phyloP scores from a whole-genome alignment of 2,113 vertebrate species.

The Monopterus albus region DNA sequence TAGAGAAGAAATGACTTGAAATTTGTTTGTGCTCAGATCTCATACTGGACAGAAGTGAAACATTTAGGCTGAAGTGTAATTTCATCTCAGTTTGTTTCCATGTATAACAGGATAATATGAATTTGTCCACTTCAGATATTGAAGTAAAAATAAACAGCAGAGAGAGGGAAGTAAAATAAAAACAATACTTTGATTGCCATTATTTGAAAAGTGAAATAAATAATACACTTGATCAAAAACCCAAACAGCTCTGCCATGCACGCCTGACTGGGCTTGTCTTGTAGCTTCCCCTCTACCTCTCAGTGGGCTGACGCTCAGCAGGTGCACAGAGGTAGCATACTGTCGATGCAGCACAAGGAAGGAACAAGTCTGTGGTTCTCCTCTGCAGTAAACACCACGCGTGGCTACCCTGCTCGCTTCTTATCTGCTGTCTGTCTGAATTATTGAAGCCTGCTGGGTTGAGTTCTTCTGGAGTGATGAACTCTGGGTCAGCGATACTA shows the following conservation, averaged over 20 bases:
- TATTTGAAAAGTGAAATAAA: too few species aligned
- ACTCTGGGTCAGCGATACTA: constrained; percentile 29
- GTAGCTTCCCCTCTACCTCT: neutral
- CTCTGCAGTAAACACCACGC: constrained; percentile 50
- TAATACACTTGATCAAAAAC: neutral
- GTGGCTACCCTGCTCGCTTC: constrained; percentile 48
- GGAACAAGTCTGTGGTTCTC: neutral
- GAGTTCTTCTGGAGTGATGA: constrained; percentile 64
- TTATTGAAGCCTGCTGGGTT: constrained; percentile 76
- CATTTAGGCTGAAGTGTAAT: neutral
- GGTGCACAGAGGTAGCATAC: constrained; percentile 13
- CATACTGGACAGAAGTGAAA: neutral
- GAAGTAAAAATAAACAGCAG: too few species aligned
- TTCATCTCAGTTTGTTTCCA: neutral
- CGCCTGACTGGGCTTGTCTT: neutral
- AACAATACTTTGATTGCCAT: too few species aligned
- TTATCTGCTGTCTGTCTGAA: constrained; percentile 66
- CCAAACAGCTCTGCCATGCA: neutral
- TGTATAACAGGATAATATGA: neutral
- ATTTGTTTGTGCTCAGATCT: neutral
- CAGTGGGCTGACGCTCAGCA: constrained; percentile 31
- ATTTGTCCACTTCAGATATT: too few species aligned
- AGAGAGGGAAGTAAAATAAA: too few species aligned
- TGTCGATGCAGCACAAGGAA: neutral
- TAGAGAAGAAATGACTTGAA: neutral